Percentiles rank a stretch among this genome's conserved stretches.
phyloP scores from a whole-genome alignment of 1,140 invertebrate species.

The Psix sp. region DNA sequence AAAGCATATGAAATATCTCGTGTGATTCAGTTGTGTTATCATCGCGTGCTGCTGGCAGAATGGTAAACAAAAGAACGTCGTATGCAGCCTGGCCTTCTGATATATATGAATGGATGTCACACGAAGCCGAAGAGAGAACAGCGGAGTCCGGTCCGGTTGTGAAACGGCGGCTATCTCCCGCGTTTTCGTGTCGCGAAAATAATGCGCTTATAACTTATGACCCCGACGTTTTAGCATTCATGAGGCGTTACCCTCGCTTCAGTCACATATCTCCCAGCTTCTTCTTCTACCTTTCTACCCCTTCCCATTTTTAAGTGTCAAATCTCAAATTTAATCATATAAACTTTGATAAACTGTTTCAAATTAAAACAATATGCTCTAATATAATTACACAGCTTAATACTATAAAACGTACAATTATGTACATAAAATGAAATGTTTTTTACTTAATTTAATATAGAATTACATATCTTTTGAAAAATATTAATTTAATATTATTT shows the following conservation, averaged over 20 bases:
- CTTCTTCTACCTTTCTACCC: too few species aligned
- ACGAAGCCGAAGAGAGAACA: conserved; percentile 20
- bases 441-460: too few species aligned
- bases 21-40: conserved; percentile 53
- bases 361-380: too few species aligned
- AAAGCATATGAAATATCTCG: conserved; percentile 50
- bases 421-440: too few species aligned
- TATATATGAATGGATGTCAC: conserved; percentile 45
- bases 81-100: conserved; percentile 39
- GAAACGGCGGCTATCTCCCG: conserved; percentile 26
- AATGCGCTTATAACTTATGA: conserved; percentile 50
- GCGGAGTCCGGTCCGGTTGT: conserved; percentile 16
- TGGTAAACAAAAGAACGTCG: conserved; percentile 58
- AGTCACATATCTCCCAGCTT: conserved; percentile 30
- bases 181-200: conserved; percentile 46
- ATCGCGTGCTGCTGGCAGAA: conserved; percentile 33
- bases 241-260: conserved; percentile 36
- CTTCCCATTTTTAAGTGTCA: not conserved
- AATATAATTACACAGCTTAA: too few species aligned
- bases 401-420: too few species aligned
- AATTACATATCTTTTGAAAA: too few species aligned
- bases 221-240: conserved; percentile 44
- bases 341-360: conserved; percentile 22
- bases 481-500: too few species aligned
- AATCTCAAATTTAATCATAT: conserved; percentile 48